These are phyloP conservation scores for Hydractinia symbiolongicarpus DNA, from an alignment of 30 jellyfish, hydroid and myxozoan genomes.

Conservation along the genomic window DNA sequence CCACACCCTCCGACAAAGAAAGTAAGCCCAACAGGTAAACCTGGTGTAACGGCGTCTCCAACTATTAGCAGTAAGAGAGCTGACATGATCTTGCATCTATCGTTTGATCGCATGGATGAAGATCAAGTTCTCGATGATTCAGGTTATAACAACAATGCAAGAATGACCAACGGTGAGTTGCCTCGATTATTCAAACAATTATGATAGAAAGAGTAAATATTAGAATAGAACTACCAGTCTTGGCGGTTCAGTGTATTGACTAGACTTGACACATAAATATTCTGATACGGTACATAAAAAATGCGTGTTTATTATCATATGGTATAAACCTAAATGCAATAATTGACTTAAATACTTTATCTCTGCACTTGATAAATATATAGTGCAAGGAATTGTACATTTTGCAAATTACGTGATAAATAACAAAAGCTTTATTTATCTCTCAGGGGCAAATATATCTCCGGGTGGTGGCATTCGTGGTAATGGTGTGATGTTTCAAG, in stretches of 20 bases:
- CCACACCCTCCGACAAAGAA: no score
- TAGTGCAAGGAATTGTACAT: neutral
- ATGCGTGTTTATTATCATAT: no score
- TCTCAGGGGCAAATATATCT: slow-evolving; percentile 82
- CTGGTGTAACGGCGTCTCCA: slow-evolving; percentile 70
- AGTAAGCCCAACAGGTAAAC: slow-evolving; percentile 17
- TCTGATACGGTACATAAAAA: no score
- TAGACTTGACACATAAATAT: no score
- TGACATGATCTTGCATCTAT: slow-evolving; percentile 64
- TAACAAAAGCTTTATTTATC: no score
- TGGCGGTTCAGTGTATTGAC: no score
- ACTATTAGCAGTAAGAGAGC: slow-evolving; percentile 60
- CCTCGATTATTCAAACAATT: neutral
- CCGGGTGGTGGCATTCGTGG: slow-evolving; percentile 99
- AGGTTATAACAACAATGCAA: slow-evolving; percentile 72
- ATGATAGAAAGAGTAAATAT: no score
- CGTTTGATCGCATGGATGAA: slow-evolving; percentile 88
- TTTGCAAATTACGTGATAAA: no score
- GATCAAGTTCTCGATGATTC: slow-evolving; percentile 74
- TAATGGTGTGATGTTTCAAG: slow-evolving; percentile 82
- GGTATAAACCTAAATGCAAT: no score
- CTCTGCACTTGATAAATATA: neutral
- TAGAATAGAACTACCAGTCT: no score
- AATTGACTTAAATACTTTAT: no score
- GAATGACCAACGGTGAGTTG: slow-evolving; percentile 59